These are phyloP conservation scores for Aricia artaxerxes DNA, from an alignment of 2,888 invertebrate genomes.

Conservation along the genomic window DNA sequence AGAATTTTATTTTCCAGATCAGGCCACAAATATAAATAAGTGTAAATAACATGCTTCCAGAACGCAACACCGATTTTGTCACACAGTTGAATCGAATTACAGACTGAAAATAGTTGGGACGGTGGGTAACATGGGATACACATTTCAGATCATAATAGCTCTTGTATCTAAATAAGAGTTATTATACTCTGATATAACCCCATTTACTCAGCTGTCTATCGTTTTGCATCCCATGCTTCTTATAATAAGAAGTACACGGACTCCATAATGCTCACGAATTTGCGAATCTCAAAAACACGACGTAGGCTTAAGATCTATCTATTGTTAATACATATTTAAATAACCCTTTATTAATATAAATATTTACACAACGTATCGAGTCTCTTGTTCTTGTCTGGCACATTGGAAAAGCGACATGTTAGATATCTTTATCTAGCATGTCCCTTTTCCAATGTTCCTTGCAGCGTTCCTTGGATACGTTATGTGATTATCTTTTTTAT, in stretches of 20 bases:
- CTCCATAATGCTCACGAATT: conserved; percentile 10
- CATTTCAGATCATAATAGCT: neutral
- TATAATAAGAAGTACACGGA: conserved; percentile 32
- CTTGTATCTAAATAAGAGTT: neutral
- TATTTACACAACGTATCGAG: neutral
- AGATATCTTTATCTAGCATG: no score
- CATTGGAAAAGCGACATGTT: neutral
- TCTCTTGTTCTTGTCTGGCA: neutral
- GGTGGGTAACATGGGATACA: neutral
- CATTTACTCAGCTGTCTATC: neutral
- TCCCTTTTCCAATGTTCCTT: no score
- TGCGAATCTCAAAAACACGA: conserved; percentile 6
- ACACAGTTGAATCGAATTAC: neutral
- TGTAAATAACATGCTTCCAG: neutral
- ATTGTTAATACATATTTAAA: conserved; percentile 14
- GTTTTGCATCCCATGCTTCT: conserved; percentile 30
- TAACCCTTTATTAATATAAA: neutral
- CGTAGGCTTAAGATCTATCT: neutral
- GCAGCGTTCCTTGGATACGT: no score
- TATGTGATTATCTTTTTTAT: no score
- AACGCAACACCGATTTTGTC: neutral
- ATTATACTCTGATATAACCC: neutral
- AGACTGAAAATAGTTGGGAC: neutral
- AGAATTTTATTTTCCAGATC: neutral
- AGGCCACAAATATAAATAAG: neutral